Conservation (phyloP, 2,113 vertebrate species). For the Polypterus senegalus region DNA sequence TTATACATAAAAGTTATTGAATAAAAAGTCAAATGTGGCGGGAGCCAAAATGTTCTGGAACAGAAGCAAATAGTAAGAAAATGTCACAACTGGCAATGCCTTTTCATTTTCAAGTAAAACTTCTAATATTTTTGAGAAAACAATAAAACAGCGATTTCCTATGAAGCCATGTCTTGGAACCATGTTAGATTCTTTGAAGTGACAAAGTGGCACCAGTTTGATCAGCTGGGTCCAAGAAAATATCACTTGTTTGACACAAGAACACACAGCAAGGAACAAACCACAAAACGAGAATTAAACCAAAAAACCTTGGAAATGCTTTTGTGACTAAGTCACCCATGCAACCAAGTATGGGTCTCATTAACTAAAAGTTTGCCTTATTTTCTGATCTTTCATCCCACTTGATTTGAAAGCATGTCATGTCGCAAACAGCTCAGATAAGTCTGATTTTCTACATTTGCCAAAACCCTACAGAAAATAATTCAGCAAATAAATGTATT, state of each 20-base stretch:
- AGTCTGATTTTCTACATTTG: no score
- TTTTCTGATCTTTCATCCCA: no score
- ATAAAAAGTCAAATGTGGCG: no score
- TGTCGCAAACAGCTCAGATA: no score
- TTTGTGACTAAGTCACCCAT: conserved; percentile 1
- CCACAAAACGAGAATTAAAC: not conserved
- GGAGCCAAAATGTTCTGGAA: not conserved
- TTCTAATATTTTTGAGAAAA: conserved; percentile 3
- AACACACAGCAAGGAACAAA: conserved; percentile 6
- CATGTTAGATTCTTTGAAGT: not conserved
- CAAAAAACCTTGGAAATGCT: not conserved
- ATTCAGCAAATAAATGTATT: no score
- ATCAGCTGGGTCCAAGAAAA: conserved; percentile 5
- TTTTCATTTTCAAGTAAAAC: conserved; percentile 1
- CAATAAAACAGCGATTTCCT: conserved; percentile 1
- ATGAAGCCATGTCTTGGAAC: conserved; percentile 6
- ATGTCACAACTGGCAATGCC: not conserved
- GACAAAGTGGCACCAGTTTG: not conserved
- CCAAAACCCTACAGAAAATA: no score
- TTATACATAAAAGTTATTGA: no score
- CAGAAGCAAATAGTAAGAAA: not conserved
- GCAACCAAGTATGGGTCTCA: not conserved
- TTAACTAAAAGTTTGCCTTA: not conserved
- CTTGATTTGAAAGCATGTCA: no score
- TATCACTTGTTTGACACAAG: conserved; percentile 1